A percentile compares a stretch with the other conserved stretches of the same genome.
phyloP scores from a whole-genome alignment of 2,888 invertebrate species.

The Sinohyriopsis cumingii region DNA sequence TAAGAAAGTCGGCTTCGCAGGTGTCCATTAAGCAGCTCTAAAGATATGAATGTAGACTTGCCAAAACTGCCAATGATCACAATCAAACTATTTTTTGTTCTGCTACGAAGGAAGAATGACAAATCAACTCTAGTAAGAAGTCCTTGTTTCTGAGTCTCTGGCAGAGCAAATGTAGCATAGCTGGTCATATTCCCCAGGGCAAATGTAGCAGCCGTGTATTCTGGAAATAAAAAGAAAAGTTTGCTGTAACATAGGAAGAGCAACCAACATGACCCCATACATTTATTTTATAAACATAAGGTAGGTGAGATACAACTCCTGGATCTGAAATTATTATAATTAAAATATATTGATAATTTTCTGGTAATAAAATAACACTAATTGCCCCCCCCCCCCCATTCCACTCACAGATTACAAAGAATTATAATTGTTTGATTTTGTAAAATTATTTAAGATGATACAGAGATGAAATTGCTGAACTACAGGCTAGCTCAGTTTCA shows the following conservation, averaged over 20 bases:
- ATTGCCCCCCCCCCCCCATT: too few species aligned
- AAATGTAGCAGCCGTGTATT: slow-evolving; percentile 54
- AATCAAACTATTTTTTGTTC: too few species aligned
- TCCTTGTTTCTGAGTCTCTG: slow-evolving; percentile 8
- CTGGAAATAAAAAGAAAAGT: slow-evolving; percentile 39
- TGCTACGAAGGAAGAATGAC: slow-evolving; percentile 81
- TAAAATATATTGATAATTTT: too few species aligned
- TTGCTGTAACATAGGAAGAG: too few species aligned
- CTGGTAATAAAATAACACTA: too few species aligned
- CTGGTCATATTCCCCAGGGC: slow-evolving; percentile 30
- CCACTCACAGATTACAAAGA: slow-evolving; percentile 8
- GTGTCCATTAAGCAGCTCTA: slow-evolving; percentile 44
- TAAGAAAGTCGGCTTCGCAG: slow-evolving; percentile 33
- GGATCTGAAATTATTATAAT: too few species aligned
- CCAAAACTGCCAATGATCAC: slow-evolving; percentile 85
- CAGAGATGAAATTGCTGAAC: too few species aligned
- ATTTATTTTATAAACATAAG: neutral
- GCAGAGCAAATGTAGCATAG: slow-evolving; percentile 34
- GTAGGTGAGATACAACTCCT: too few species aligned
- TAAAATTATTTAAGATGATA: too few species aligned
- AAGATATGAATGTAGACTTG: slow-evolving; percentile 36
- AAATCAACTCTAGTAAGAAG: slow-evolving; percentile 32
- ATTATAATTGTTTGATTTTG: too few species aligned
- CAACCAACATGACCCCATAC: neutral
- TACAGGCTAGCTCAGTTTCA: too few species aligned